phyloP scores from a whole-genome alignment of 2,113 vertebrate species.

The Plecturocebus donacophilus region DNA sequence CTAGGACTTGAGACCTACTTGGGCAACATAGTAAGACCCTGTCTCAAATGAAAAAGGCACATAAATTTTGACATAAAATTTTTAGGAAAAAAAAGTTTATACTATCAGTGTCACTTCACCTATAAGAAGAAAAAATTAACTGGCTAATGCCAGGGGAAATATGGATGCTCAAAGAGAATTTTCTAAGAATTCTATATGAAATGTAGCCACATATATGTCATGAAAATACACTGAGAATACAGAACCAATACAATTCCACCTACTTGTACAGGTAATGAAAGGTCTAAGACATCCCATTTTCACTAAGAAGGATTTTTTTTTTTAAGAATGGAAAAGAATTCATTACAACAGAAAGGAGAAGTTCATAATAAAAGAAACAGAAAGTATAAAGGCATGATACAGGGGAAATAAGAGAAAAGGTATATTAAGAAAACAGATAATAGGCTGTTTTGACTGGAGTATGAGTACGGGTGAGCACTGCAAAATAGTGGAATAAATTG shows the following conservation, averaged over 20 bases:
- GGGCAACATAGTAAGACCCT: background rate
- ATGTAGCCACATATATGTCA: background rate
- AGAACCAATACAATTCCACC: background rate
- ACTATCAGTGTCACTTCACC: background rate
- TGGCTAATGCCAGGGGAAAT: background rate
- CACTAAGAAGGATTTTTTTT: background rate
- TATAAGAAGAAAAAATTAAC: background rate
- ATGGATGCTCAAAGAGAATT: background rate
- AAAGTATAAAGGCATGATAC: background rate
- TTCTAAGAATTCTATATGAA: background rate
- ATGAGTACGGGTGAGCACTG: background rate
- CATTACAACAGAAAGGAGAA: background rate
- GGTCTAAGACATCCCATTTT: conserved; percentile 18
- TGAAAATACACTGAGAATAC: background rate
- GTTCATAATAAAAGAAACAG: background rate
- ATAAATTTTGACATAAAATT: background rate
- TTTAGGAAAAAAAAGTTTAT: background rate
- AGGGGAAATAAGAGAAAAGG: background rate
- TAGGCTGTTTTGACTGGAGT: background rate
- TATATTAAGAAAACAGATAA: background rate
- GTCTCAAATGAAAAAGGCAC: background rate
- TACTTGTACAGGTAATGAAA: background rate
- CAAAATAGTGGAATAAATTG: background rate
- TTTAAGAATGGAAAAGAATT: background rate
- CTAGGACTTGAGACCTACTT: background rate